Evolutionary conservation across 2,797 vertebrate species (phyloP).

Genomic region (Acestrorhynchus altus): DNA sequence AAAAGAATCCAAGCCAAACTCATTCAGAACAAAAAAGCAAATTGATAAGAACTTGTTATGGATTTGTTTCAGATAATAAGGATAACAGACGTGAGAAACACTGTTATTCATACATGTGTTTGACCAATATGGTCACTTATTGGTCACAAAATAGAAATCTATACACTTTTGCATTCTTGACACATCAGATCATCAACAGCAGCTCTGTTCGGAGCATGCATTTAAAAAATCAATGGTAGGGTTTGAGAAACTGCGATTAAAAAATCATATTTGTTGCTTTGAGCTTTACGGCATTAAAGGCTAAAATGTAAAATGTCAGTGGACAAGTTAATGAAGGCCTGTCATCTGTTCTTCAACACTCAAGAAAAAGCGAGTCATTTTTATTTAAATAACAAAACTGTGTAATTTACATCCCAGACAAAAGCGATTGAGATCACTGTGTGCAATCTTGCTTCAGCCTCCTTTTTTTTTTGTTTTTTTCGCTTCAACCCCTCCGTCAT

Average conservation of each 20-base stretch:
- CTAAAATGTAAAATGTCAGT: neutral
- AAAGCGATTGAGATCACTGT: conserved; percentile 58
- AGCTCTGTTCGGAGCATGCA: neutral
- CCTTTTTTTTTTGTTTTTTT: conserved; percentile 58
- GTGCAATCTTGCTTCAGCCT: conserved; percentile 64
- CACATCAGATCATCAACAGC: neutral
- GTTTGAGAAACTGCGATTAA: neutral
- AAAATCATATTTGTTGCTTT: neutral
- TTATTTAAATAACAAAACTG: neutral
- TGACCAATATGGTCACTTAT: too few relatives aligned
- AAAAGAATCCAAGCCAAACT: too few relatives aligned
- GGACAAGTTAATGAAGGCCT: neutral
- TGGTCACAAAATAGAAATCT: too few relatives aligned
- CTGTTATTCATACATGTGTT: too few relatives aligned
- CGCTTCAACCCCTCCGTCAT: conserved; percentile 69
- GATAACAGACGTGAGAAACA: too few relatives aligned
- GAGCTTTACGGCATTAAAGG: neutral
- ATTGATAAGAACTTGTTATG: too few relatives aligned
- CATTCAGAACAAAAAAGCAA: too few relatives aligned
- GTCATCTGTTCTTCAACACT: neutral
- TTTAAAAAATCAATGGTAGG: neutral
- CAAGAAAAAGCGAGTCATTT: neutral
- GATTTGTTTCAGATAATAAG: too few relatives aligned
- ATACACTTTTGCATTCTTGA: too few relatives aligned
- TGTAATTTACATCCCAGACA: conserved; percentile 62